Evolutionary conservation across 2,113 vertebrate genomes (phyloP), one percentile per base, ranked within the genome.

Genomic region (Platycercus adscitus): DNA sequence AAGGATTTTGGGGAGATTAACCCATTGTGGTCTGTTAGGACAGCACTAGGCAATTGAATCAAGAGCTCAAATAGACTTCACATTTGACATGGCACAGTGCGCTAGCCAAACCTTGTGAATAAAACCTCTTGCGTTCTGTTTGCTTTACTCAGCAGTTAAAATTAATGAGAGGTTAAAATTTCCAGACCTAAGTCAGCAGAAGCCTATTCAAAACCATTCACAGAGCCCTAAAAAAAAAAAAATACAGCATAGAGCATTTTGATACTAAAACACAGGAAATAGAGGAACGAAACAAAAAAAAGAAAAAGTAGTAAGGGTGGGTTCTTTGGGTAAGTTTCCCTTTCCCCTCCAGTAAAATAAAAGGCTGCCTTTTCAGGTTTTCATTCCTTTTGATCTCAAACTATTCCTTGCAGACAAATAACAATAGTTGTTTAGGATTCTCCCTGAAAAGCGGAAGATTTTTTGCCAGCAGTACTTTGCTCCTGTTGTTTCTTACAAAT

Each of bases 81-180:
- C 18, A 14, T 61, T 53, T 73, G 43, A 86, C 56, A 5, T 64
- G 94, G 91, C 75, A 64, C 43, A 46, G 47, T 0, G 13, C 46
- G 61, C 19, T 37, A 84, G 69, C 88, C 77, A 91, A 87, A 75
- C n/a, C 73, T 9, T 3, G 26, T 4, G 31, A 76, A 91, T 60
- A 35, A 87, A 88, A 69, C 47, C 39, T 10, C 68, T 79, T 60
- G 53, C 25, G 3, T 88, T 77, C 37, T 14, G 17, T 85, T 88
- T 75, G 65, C 50, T 89, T 73, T 43, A 26, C n/a, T 79, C 65
- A 33, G 72, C 83, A 86, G 41, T 69, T 63, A 21, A 86, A 91
- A 81, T 60, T 69, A 97, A 94, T 86, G 95, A 96, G 89, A 97
- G 97, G 96, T 96, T 97, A 97, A 97, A 75, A 95, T 91, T 97